Conservation (phyloP, 2,888 invertebrate genomes). For the Laothoe populi region DNA sequence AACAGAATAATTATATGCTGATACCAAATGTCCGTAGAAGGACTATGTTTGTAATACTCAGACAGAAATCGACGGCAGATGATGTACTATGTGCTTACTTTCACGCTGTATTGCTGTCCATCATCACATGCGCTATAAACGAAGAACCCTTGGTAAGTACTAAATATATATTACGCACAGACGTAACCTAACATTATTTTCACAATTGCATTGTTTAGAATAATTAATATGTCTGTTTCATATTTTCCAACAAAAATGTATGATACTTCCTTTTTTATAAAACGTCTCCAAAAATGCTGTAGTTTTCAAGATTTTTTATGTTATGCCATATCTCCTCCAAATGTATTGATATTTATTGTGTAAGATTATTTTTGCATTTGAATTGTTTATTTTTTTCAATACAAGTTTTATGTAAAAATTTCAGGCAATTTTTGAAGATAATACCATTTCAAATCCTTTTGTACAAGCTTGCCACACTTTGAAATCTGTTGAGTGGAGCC, state of each 20-base stretch:
- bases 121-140: slow-evolving; percentile 62
- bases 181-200: too few species aligned
- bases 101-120: slow-evolving; percentile 85
- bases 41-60: slow-evolving; percentile 84
- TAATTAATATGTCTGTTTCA: too few species aligned
- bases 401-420: too few species aligned
- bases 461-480: slow-evolving; percentile 55
- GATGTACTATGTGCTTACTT: slow-evolving; percentile 89
- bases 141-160: slow-evolving; percentile 56
- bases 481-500: slow-evolving; percentile 58
- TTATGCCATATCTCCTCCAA: too few species aligned
- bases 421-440: not conserved
- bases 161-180: not conserved
- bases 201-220: too few species aligned
- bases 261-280: not conserved
- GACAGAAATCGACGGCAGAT: slow-evolving; percentile 72
- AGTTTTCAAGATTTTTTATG: too few species aligned
- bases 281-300: too few species aligned
- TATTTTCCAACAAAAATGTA: too few species aligned
- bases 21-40: slow-evolving; percentile 72
- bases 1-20: slow-evolving; percentile 81
- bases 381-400: too few species aligned
- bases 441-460: slow-evolving; percentile 16
- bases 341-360: too few species aligned
- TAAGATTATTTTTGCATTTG: too few species aligned